Conservation (phyloP, 2,888 invertebrate species). For the Euzetes globulus region DNA sequence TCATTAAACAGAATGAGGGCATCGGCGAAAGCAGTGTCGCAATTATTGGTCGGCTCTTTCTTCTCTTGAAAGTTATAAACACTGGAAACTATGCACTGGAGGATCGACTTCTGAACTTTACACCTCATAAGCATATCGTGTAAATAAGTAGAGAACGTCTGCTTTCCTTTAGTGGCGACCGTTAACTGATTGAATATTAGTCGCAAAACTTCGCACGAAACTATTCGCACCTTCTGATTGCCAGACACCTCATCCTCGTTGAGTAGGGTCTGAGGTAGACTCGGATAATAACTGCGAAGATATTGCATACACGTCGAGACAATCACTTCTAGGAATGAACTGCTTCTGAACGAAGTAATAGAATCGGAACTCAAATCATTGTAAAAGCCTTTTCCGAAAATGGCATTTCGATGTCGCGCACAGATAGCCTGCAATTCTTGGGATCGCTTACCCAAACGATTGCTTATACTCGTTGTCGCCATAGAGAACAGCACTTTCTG, state of each 20-base stretch:
- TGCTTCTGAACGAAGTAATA: slow-evolving; percentile 53
- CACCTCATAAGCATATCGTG: slow-evolving; percentile 56
- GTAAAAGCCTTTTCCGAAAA: slow-evolving; percentile 58
- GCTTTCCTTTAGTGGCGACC: slow-evolving; percentile 65
- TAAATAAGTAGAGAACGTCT: slow-evolving; percentile 63
- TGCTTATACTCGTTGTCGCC: slow-evolving; percentile 63
- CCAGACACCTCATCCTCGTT: slow-evolving; percentile 62
- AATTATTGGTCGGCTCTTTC: slow-evolving; percentile 10
- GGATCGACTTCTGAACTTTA: slow-evolving; percentile 72
- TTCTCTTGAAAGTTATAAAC: slow-evolving; percentile 51
- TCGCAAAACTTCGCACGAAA: slow-evolving; percentile 62
- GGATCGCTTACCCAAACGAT: slow-evolving; percentile 48
- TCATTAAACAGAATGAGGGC: slow-evolving; percentile 37
- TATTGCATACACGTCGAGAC: slow-evolving; percentile 66
- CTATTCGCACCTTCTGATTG: slow-evolving; percentile 67
- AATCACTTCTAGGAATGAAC: slow-evolving; percentile 72
- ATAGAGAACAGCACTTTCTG: slow-evolving; percentile 65
- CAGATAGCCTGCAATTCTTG: slow-evolving; percentile 52
- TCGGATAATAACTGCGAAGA: slow-evolving; percentile 68
- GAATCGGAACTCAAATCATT: slow-evolving; percentile 41
- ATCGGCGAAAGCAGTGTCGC: slow-evolving; percentile 34
- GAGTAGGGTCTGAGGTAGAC: slow-evolving; percentile 58
- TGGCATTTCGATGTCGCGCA: slow-evolving; percentile 68
- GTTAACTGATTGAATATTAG: slow-evolving; percentile 62
- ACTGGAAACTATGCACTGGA: slow-evolving; percentile 70